These are phyloP conservation scores for Tenodera sinensis DNA, from an alignment of 2,888 invertebrate genomes.

Conservation along the genomic window DNA sequence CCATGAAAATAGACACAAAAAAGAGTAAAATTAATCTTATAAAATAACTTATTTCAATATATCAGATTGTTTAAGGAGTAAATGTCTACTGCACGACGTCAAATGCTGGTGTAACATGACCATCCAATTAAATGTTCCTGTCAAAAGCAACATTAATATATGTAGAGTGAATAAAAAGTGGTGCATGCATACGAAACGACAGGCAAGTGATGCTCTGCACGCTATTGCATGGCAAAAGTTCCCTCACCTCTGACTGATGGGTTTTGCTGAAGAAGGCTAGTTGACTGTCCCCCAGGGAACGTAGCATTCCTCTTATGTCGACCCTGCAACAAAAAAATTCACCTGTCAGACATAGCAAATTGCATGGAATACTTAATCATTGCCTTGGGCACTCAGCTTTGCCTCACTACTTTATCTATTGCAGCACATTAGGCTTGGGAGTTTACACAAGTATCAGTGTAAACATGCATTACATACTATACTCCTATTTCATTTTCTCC, in stretches of 20 bases:
- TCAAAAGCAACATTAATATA: neutral
- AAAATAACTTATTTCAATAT: too few species aligned
- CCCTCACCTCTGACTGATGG: conserved; percentile 58
- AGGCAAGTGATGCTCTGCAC: neutral
- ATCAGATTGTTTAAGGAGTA: neutral
- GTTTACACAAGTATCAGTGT: neutral
- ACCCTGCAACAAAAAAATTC: conserved; percentile 49
- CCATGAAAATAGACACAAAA: too few species aligned
- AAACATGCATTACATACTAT: too few species aligned
- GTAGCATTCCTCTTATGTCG: conserved; percentile 78
- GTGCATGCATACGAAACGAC: neutral
- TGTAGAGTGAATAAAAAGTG: neutral
- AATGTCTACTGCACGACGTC: neutral
- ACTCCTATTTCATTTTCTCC: too few species aligned
- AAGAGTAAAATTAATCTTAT: too few species aligned
- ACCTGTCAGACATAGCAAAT: conserved; percentile 5
- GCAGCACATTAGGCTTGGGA: neutral
- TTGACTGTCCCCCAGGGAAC: conserved; percentile 67
- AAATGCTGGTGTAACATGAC: neutral
- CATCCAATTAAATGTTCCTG: neutral
- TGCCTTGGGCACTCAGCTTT: neutral
- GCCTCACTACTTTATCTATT: too few species aligned
- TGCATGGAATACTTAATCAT: conserved; percentile 1
- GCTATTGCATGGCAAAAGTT: neutral
- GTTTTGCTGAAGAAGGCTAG: conserved; percentile 59